Conservation (phyloP, 2,113 vertebrate species). For the Xiphophorus maculatus region DNA sequence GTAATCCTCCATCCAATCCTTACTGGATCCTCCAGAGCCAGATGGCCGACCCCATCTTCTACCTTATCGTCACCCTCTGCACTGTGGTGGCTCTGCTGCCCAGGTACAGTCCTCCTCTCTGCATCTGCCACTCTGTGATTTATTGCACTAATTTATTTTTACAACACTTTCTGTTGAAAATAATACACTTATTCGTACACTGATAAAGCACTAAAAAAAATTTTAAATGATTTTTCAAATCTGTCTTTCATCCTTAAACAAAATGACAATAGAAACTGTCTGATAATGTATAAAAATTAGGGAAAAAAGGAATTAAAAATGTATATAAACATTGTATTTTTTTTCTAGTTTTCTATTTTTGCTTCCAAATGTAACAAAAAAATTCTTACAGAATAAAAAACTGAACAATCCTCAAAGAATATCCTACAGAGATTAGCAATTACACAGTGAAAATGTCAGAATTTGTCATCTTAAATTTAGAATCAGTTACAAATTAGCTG, state of each 20-base stretch:
- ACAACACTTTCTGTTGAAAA: not conserved
- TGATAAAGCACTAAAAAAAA: not conserved
- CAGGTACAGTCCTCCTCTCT: conserved; percentile 78
- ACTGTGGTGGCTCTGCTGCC: conserved; percentile 87
- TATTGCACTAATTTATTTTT: not conserved
- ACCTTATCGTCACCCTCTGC: conserved; percentile 87
- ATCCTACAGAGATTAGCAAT: too few relatives aligned
- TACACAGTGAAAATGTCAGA: not conserved
- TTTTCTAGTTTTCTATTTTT: not conserved
- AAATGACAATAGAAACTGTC: not conserved
- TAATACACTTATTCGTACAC: not conserved
- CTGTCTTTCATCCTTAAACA: too few relatives aligned
- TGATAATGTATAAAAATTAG: too few relatives aligned
- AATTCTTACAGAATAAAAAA: not conserved
- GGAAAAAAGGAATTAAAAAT: too few relatives aligned
- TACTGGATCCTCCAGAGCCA: conserved; percentile 89
- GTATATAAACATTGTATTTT: too few relatives aligned
- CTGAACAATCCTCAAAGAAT: too few relatives aligned
- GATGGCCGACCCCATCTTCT: conserved; percentile 88
- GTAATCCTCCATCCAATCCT: conserved; percentile 87
- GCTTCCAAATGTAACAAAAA: not conserved
- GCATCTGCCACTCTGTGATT: not conserved
- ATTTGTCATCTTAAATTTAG: not conserved
- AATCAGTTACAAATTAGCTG: too few relatives aligned
- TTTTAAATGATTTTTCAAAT: too few relatives aligned